Evolutionary conservation across 2,797 vertebrate genomes (phyloP).

Genomic region (Mus spretus): DNA sequence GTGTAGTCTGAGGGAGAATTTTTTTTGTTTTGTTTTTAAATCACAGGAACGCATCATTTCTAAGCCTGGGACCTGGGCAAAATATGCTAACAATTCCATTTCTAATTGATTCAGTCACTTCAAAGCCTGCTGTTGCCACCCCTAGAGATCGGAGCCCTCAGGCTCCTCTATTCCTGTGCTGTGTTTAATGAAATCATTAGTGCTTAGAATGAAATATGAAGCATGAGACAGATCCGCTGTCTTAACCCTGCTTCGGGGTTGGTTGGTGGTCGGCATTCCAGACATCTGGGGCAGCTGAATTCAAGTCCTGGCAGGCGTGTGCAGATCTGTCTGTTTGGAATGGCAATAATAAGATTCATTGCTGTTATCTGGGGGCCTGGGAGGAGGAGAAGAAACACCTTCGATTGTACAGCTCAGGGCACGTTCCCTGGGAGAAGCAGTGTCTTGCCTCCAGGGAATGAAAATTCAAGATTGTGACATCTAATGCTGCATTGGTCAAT

Average conservation of each 20-base stretch:
- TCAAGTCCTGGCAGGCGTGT: constrained; percentile 82
- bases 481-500: neutral
- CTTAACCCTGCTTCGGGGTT: constrained; percentile 39
- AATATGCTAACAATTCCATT: constrained; percentile 52
- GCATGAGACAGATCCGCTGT: neutral
- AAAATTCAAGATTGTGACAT: neutral
- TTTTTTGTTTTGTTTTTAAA: neutral
- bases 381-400: constrained; percentile 38
- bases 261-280: constrained; percentile 58
- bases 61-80: constrained; percentile 51
- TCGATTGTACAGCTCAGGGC: constrained; percentile 45
- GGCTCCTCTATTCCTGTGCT: constrained; percentile 36
- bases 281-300: constrained; percentile 59
- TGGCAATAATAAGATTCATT: constrained; percentile 66
- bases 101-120: constrained; percentile 34
- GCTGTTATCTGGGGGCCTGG: constrained; percentile 13
- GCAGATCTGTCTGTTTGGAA: constrained; percentile 62
- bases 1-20: constrained; percentile 66
- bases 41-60: constrained; percentile 10
- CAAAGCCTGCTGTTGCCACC: constrained; percentile 61
- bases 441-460: neutral
- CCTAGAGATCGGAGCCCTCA: constrained; percentile 56
- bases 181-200: constrained; percentile 75
- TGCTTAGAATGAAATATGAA: neutral
- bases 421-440: constrained; percentile 16